phyloP scores from a whole-genome alignment of 2,797 vertebrate species.

The Poeciliopsis paucimaculata region DNA sequence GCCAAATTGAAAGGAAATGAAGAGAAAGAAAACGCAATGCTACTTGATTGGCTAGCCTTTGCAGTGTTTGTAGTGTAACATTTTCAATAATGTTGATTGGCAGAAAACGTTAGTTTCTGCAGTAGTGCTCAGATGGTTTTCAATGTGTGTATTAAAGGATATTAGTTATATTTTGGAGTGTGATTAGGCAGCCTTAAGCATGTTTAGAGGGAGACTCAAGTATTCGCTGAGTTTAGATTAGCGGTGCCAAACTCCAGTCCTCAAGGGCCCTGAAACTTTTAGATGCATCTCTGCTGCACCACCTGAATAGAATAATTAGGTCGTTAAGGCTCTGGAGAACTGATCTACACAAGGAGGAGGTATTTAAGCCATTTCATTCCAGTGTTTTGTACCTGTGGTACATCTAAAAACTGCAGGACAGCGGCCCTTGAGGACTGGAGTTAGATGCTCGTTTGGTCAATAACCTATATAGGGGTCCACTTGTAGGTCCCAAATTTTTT shows the following conservation, averaged over 20 bases:
- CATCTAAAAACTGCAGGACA: no score
- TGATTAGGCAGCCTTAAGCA: neutral
- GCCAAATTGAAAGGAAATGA: neutral
- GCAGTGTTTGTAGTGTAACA: no score
- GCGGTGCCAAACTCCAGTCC: no score
- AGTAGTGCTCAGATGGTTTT: neutral
- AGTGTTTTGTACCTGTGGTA: no score
- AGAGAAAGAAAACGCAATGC: no score
- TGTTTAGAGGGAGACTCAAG: neutral
- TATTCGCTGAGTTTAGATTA: neutral
- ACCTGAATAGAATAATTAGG: no score
- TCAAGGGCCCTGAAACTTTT: no score
- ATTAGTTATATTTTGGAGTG: neutral
- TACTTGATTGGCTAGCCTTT: neutral
- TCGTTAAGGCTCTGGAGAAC: no score
- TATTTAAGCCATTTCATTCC: no score
- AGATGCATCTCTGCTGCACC: no score
- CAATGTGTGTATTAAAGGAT: neutral
- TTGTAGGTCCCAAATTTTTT: neutral
- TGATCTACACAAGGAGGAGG: no score
- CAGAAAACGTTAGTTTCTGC: neutral
- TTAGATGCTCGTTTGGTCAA: neutral
- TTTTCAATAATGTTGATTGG: neutral
- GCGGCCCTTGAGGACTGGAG: no score
- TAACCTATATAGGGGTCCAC: neutral